Evolutionary conservation across 2,797 vertebrate genomes (phyloP), one percentile per base, ranked within the genome.

Genomic region (Fundulus diaphanus): DNA sequence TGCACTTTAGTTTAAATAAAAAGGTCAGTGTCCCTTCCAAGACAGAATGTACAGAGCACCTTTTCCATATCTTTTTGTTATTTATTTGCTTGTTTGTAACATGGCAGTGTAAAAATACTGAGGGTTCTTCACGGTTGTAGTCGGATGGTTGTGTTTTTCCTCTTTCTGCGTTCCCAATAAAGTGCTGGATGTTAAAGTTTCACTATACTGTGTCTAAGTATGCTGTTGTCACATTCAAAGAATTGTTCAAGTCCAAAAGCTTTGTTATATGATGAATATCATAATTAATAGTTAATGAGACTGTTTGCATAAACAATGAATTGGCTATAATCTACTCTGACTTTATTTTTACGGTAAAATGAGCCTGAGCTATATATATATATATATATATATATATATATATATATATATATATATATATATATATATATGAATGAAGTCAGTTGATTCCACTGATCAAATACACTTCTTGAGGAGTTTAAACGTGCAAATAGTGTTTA

Each of bases 101-200:
- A 81, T 73, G 65, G 66, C 68, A 52, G 82, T 59, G 35, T 89
- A 68, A 83, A 75, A n/a, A 89, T 85, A 76, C 52, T 27, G 79
- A 33, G 72, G 70, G 72, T 80, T 15, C 73, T 85, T 85, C 72
- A 37, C 37, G 31, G 31, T 83, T 82, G 8, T 77, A 70, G 71
- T 89, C 77, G 79, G 78, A 67, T 89, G 75, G 74, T 81, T 75
- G 83, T 84, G 68, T 82, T 83, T 49, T 81, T 81, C 90, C 84
- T 82, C 81, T 77, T 86, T 85, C 83, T 89, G 83, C 86, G 82
- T 89, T 87, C 87, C 76, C 78, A 92, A 90, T 91, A 86, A 92
- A 90, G 83, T 84, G 85, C 90, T 91, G 78, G 84, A 88, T 90
- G 84, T 86, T 85, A 84, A 59, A 40, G 40, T 85, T 89, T 76